These are phyloP conservation scores for Chelon labrosus DNA, from an alignment of 2,797 vertebrate species.

Conservation along the genomic window DNA sequence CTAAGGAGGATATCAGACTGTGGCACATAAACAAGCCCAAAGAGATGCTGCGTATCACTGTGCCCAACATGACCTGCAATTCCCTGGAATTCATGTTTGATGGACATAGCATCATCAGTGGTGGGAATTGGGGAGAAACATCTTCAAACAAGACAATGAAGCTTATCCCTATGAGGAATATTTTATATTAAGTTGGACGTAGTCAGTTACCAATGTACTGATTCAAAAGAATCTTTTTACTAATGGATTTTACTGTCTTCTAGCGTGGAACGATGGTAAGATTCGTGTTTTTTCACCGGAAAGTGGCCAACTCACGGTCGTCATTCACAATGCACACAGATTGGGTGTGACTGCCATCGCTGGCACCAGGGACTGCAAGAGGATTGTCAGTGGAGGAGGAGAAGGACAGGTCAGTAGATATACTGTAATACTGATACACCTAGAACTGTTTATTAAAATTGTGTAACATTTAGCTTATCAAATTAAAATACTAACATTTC, in stretches of 20 bases:
- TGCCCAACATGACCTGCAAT: conserved; percentile 90
- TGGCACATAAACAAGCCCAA: conserved; percentile 87
- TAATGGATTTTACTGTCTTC: neutral
- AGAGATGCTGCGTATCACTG: conserved; percentile 88
- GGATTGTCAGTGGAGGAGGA: conserved; percentile 90
- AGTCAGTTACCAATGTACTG: neutral
- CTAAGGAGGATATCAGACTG: conserved; percentile 89
- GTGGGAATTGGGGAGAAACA: conserved; percentile 68
- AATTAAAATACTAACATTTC: neutral
- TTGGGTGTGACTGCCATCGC: conserved; percentile 88
- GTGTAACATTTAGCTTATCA: neutral
- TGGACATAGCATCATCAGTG: conserved; percentile 91
- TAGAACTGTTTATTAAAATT: neutral
- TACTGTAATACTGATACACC: neutral
- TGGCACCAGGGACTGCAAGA: conserved; percentile 86
- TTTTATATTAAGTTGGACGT: neutral
- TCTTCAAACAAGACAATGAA: neutral
- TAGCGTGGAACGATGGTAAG: conserved; percentile 91
- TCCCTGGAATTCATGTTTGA: conserved; percentile 88
- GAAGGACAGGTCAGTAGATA: conserved; percentile 89
- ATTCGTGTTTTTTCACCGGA: conserved; percentile 90
- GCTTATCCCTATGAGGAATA: neutral
- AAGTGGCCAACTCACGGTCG: conserved; percentile 83
- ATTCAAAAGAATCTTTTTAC: neutral
- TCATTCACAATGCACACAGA: conserved; percentile 87